Base-by-base conservation (phyloP, 2,888 invertebrate genomes). In the Drosophila anceps region DNA sequence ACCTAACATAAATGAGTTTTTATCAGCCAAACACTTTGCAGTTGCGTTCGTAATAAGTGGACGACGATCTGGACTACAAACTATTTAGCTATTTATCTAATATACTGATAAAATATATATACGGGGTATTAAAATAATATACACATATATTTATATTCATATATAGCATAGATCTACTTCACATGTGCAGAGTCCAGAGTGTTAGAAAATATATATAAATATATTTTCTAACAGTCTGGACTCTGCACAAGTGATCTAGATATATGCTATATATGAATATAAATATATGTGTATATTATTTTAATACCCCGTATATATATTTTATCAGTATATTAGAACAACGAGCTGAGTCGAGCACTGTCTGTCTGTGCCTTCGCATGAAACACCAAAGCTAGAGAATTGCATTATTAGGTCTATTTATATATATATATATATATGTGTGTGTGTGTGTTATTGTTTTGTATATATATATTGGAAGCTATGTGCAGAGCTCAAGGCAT, bases 11-110 rank as follows among this genome's bases (percentile, higher is more conserved):
- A 39, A 62, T 51, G 39, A 35, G 48, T 48, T 66, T 61, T 62
- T 58, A 67, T 64, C 61, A 54, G 65, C 76, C 65, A 72, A 75
- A 65, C 76, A 75, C 48, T 73, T 65, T 61, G 54, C 65, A 68
- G 67, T 69, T 65, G 53, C 61, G 64, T 53, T 58, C 39, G 13
- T 29, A 54, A 37, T 20, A 48, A 57, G 39, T 37, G 46, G 55
- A 37, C 39, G 37, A n/a, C 68, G 58, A 13, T 50, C 59, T 62
- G 79, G 57, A 76, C 20, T 50, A 33, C 24, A 48, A 13, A 55
- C 8, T 37, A 9, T 15, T 10, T n/a, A 24, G 55, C 50, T 29
- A 44, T n/a, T n/a, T n/a, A n/a, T n/a, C n/a, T n/a, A n/a, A n/a
- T n/a, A n/a, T n/a, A n/a, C n/a, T n/a, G n/a, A n/a, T n/a, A n/a